phyloP scores from a whole-genome alignment of 2,888 invertebrate genomes.

The Ephialtes manifestator region DNA sequence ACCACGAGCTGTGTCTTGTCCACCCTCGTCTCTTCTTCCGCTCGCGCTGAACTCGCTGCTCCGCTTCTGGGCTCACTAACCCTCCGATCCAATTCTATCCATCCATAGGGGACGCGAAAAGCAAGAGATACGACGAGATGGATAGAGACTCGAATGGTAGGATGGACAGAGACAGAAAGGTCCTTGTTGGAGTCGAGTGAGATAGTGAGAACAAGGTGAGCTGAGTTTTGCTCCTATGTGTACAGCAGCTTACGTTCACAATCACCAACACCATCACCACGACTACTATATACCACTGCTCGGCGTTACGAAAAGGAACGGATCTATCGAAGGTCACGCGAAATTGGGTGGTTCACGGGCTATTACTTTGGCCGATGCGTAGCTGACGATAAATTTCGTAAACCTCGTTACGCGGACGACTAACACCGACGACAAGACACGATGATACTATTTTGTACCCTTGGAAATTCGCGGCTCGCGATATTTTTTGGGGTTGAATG shows the following conservation, averaged over 20 bases:
- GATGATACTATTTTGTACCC: neutral
- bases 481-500: neutral
- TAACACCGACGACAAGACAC: conserved; percentile 43
- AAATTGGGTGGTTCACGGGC: conserved; percentile 75
- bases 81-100: conserved; percentile 78
- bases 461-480: neutral
- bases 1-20: conserved; percentile 44
- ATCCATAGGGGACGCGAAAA: conserved; percentile 72
- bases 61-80: conserved; percentile 52
- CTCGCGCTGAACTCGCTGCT: conserved; percentile 57
- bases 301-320: conserved; percentile 56
- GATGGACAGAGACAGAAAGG: conserved; percentile 49
- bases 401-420: conserved; percentile 65
- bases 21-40: conserved; percentile 66
- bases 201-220: conserved; percentile 37
- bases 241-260: conserved; percentile 21
- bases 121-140: conserved; percentile 38
- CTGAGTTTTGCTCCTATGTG: neutral
- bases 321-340: conserved; percentile 73
- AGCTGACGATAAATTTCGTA: conserved; percentile 74
- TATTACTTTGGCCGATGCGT: conserved; percentile 73
- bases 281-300: neutral
- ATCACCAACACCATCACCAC: conserved; percentile 7
- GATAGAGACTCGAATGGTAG: neutral
- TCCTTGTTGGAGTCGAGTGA: conserved; percentile 37